Evolutionary conservation across 2,888 invertebrate species (phyloP).

Genomic region (Andrena hattorfiana): DNA sequence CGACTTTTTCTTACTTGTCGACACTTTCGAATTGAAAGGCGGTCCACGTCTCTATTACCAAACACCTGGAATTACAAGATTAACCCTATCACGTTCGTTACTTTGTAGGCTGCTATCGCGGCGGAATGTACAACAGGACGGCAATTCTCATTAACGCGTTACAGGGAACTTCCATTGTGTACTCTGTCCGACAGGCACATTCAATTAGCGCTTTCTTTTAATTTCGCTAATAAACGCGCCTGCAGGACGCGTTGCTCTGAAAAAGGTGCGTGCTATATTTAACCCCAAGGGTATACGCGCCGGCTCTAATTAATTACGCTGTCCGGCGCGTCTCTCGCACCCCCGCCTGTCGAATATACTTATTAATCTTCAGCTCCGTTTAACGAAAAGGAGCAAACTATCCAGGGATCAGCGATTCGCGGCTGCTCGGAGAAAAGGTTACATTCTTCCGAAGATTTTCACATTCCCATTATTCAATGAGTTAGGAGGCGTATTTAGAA

Average conservation of each 20-base stretch:
- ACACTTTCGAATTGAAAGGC: constrained; percentile 31
- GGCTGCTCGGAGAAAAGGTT: constrained; percentile 25
- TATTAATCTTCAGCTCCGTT: constrained; percentile 20
- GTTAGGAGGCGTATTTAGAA: constrained; percentile 26
- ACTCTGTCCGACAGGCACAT: neutral
- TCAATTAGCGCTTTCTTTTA: constrained; percentile 33
- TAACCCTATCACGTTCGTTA: neutral
- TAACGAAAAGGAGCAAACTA: constrained; percentile 1
- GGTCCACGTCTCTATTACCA: constrained; percentile 34
- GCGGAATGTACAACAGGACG: neutral
- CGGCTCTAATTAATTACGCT: constrained; percentile 6
- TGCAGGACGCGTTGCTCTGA: neutral
- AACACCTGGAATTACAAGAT: constrained; percentile 24
- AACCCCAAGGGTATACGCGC: neutral
- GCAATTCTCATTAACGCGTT: constrained; percentile 35
- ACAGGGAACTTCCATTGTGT: constrained; percentile 22
- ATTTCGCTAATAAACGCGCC: neutral
- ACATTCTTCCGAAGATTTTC: constrained; percentile 43
- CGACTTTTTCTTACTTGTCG: constrained; percentile 41
- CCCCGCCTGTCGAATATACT: neutral
- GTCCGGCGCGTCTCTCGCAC: neutral
- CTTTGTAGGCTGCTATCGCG: neutral
- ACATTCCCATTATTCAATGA: constrained; percentile 33
- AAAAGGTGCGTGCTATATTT: neutral
- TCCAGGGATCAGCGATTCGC: constrained; percentile 20